These are phyloP conservation scores for Pollachius pollachius DNA, from an alignment of 2,113 vertebrate species.

Conservation along the genomic window DNA sequence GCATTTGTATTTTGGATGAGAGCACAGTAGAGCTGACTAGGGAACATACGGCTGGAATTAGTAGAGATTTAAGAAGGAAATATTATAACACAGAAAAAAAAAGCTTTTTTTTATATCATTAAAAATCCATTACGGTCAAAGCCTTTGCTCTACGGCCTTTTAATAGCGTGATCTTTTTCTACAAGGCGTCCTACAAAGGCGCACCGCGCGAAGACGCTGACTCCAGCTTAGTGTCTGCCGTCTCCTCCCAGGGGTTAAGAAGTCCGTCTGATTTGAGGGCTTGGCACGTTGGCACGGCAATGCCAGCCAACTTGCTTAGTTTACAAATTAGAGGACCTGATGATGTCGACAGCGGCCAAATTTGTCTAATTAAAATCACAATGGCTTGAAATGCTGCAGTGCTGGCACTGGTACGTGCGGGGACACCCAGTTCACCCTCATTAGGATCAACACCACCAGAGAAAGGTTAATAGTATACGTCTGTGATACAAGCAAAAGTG, in stretches of 20 bases:
- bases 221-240: conserved; percentile 22
- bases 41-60: too few species aligned
- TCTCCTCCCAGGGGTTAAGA: conserved; percentile 45
- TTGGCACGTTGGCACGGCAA: conserved; percentile 46
- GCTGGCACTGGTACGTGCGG: conserved; percentile 34
- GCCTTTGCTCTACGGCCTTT: too few species aligned
- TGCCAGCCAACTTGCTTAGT: conserved; percentile 48
- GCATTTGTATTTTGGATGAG: too few species aligned
- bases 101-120: too few species aligned
- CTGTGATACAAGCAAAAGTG: conserved; percentile 32
- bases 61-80: too few species aligned
- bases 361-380: conserved; percentile 65
- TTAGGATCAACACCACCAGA: conserved; percentile 40
- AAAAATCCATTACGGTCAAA: too few species aligned
- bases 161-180: too few species aligned
- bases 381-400: conserved; percentile 39
- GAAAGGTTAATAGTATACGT: conserved; percentile 48
- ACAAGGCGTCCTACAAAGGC: too few species aligned
- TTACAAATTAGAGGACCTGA: conserved; percentile 61
- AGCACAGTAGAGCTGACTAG: too few species aligned
- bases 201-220: conserved; percentile 25
- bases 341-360: conserved; percentile 47
- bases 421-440: conserved; percentile 44
- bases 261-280: conserved; percentile 36
- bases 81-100: too few species aligned